Evolutionary conservation across 1,140 invertebrate species (phyloP), one percentile per base, ranked within the genome.

Genomic region (Pseudomyrmex flavicornis): DNA sequence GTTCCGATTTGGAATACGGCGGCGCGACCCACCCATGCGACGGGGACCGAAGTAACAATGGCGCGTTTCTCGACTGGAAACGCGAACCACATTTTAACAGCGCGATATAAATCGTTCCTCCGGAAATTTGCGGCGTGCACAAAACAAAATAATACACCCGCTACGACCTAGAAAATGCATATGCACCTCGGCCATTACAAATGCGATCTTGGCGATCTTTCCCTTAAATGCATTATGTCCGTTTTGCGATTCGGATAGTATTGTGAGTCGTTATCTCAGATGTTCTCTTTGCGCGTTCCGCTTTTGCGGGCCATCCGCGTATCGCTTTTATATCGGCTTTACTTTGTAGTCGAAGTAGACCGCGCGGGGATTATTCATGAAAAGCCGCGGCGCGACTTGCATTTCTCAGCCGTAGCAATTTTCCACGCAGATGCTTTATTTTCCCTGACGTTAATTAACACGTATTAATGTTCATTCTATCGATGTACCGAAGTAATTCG

Each of bases 241-340:
- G 74, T 58, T 79, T 35, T 12, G 48, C 48, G 65, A 59, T 70
- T 70, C 65, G 65, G 62, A 48, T 15, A 12, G 35, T 44, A 79
- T 79, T 79, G 54, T 70, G 76, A 80, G 20, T 80, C n/a, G 54
- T 80, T 70, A 80, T 80, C 76, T 80, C 56, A 26, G 66, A 72
- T 70, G 76, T 70, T 15, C 66, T 61, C 76, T 72, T 80, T 80
- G 59, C 70, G 54, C 54, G 26, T 1, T 12, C 8, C 13, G 62
- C 75, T 13, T 76, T 66, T 76, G 12, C 52, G 3, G 62, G 35
- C 5, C 35, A 2, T 20, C 22, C 12, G n/a, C 17, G 9, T 70
- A 79, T 59, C 65, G 70, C 15, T 79, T 79, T 79, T 65, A 79
- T 65, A 79, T 79, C 76, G 4, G 20, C 8, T 70, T 46, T 58